Conservation (phyloP, 2,888 invertebrate genomes). For the Ptilodon capucinus region DNA sequence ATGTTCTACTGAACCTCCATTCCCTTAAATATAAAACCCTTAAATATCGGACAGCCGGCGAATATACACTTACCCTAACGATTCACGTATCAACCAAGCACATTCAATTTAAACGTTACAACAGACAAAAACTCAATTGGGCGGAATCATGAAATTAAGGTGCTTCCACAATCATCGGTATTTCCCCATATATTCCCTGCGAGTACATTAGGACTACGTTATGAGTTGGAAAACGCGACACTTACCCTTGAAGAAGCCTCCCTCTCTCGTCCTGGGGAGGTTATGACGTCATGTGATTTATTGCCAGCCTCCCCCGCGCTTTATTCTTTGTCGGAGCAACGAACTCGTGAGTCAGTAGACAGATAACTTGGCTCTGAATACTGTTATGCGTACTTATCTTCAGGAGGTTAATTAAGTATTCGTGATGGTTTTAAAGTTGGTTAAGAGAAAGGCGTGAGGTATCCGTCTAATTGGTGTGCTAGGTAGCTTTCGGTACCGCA, state of each 20-base stretch:
- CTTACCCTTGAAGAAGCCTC: slow-evolving; percentile 45
- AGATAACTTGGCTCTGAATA: slow-evolving; percentile 19
- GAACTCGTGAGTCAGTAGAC: slow-evolving; percentile 43
- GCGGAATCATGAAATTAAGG: slow-evolving; percentile 14
- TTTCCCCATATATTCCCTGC: slow-evolving; percentile 15
- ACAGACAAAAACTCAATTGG: slow-evolving; percentile 35
- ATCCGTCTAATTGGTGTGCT: not conserved
- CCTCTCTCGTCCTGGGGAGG: too few relatives aligned
- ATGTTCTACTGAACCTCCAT: too few relatives aligned
- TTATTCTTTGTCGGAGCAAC: slow-evolving; percentile 52
- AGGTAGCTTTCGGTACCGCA: not conserved
- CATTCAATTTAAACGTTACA: slow-evolving; percentile 19
- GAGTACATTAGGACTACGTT: slow-evolving; percentile 43
- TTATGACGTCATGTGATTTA: slow-evolving; percentile 58
- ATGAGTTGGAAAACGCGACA: slow-evolving; percentile 60
- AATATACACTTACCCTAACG: not conserved
- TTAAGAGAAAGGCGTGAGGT: not conserved
- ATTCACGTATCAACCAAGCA: not conserved
- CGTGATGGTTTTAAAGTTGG: not conserved
- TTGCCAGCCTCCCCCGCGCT: slow-evolving; percentile 43
- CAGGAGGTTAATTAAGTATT: slow-evolving; percentile 21
- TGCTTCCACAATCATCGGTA: slow-evolving; percentile 26
- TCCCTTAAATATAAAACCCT: too few relatives aligned
- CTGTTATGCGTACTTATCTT: slow-evolving; percentile 19
- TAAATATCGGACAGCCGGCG: too few relatives aligned